Conservation (phyloP, 2,888 invertebrate genomes). For the Phlogophora meticulosa region DNA sequence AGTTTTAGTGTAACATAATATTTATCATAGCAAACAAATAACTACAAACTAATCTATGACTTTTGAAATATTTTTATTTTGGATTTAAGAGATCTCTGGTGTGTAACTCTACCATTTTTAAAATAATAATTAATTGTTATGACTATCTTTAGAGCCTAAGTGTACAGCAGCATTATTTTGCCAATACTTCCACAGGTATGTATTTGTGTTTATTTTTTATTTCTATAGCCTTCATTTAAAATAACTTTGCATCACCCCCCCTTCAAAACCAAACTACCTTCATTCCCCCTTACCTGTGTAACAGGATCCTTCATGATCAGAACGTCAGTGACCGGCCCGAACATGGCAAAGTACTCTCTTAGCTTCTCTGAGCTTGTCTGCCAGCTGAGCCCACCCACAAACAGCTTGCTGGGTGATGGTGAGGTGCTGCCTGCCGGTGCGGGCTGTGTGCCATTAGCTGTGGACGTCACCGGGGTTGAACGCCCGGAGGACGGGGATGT, state of each 20-base stretch:
- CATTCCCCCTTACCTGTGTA: conserved; percentile 93
- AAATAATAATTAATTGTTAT: no score
- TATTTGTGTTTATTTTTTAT: no score
- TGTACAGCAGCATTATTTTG: no score
- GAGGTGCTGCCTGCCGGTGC: conserved; percentile 81
- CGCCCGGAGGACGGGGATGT: conserved; percentile 93
- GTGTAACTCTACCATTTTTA: no score
- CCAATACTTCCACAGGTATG: no score
- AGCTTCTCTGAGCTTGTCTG: conserved; percentile 98
- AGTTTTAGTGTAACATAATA: no score
- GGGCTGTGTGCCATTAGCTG: conserved; percentile 72
- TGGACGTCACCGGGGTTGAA: conserved; percentile 92
- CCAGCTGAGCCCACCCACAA: conserved; percentile 98
- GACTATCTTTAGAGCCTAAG: no score
- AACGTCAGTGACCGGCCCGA: conserved; percentile 97
- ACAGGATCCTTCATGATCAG: conserved; percentile 98
- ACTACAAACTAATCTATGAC: no score
- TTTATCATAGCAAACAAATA: no score
- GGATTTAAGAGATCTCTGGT: no score
- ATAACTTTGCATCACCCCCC: conserved; percentile 29
- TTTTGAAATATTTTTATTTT: no score
- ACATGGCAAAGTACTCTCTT: conserved; percentile 98
- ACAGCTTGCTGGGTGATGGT: conserved; percentile 95
- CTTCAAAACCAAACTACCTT: neutral
- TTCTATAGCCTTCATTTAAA: neutral